Evolutionary conservation across 2,888 invertebrate species (phyloP).

Genomic region (Acanthopleura granulata): DNA sequence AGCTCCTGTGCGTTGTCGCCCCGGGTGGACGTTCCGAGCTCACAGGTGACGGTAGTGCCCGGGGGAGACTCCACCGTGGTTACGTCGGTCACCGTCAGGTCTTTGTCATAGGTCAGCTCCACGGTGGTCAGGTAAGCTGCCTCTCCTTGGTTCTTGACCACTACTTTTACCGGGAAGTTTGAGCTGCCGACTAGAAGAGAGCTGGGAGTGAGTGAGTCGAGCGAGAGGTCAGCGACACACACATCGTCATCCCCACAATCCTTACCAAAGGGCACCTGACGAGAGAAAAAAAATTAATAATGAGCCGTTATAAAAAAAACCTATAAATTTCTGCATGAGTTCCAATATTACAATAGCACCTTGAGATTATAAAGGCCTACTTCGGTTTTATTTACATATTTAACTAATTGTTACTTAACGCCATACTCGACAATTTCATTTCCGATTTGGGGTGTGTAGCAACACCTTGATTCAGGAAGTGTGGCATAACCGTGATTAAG

Average conservation of each 20-base stretch:
- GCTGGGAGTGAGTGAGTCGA: neutral
- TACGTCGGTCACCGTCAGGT: neutral
- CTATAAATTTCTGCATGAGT: neutral
- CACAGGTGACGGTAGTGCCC: neutral
- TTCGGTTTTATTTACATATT: too few species aligned
- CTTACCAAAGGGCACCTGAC: neutral
- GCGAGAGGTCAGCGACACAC: neutral
- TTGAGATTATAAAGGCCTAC: too few species aligned
- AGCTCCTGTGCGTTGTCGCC: neutral
- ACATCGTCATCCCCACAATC: neutral
- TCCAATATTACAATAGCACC: neutral
- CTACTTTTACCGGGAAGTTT: neutral
- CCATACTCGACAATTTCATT: too few species aligned
- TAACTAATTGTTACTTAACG: too few species aligned
- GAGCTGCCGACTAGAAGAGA: neutral
- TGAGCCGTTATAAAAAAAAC: neutral
- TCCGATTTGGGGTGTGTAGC: too few species aligned
- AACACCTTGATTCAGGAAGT: too few species aligned
- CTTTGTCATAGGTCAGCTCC: neutral
- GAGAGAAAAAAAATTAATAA: neutral
- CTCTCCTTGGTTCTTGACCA: slow-evolving; percentile 11
- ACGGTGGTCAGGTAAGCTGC: slow-evolving; percentile 5
- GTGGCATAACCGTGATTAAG: too few species aligned
- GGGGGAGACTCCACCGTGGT: neutral
- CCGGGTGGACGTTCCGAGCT: too few species aligned